phyloP scores from a whole-genome alignment of 2,888 invertebrate species.

The Phyto melanocephala region DNA sequence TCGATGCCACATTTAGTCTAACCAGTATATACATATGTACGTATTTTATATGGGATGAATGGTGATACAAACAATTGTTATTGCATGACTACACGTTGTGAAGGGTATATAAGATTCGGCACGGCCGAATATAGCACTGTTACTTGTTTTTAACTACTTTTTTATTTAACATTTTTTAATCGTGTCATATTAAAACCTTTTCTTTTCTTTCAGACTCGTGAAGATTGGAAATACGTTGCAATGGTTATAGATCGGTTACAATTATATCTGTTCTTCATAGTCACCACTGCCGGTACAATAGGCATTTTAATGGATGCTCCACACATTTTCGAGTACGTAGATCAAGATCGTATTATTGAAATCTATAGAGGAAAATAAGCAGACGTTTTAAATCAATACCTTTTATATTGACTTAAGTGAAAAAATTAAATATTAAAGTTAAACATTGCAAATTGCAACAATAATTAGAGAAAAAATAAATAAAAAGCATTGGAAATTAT shows the following conservation, averaged over 20 bases:
- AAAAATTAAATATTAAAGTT: constrained; percentile 68
- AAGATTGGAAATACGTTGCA: constrained; percentile 99
- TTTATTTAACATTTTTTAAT: no score
- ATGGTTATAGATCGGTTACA: constrained; percentile 98
- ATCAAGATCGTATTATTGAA: constrained; percentile 97
- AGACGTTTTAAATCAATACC: constrained; percentile 25
- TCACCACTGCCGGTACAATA: constrained; percentile 96
- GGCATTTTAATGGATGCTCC: constrained; percentile 98
- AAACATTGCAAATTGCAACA: constrained; percentile 76
- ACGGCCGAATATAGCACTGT: no score
- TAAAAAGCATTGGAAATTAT: constrained; percentile 56
- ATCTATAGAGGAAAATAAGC: constrained; percentile 93
- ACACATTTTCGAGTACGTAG: constrained; percentile 98
- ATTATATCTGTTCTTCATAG: constrained; percentile 96
- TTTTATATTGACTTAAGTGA: constrained; percentile 27
- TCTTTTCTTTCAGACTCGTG: constrained; percentile 86
- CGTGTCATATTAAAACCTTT: background rate
- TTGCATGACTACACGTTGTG: no score
- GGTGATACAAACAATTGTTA: no score
- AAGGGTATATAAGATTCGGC: no score
- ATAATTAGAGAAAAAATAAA: constrained; percentile 63
- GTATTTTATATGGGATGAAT: no score
- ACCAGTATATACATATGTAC: no score
- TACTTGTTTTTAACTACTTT: no score
- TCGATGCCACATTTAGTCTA: no score